Evolutionary conservation across 2,113 vertebrate genomes (phyloP), one percentile per base, ranked within the genome.

Genomic region (Steatornis caripensis): DNA sequence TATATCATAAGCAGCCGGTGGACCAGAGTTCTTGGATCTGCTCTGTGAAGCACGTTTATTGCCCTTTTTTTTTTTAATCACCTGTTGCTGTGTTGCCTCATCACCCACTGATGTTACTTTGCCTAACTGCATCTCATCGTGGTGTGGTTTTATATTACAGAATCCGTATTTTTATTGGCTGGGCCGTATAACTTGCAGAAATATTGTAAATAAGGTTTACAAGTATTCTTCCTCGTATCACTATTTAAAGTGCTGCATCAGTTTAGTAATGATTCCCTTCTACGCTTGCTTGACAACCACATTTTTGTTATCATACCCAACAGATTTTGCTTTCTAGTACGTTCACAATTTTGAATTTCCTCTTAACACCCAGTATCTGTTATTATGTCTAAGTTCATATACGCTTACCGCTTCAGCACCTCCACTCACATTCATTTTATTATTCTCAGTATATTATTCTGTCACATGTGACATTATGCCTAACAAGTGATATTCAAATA

Each of bases 211-310:
- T 75, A 69, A 91, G 51, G 60, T 79, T 96, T 92, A 84, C 53
- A 84, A 75, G 84, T 74, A 75, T 91, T 94, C 84, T 61, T 88
- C 26, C 60, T 91, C 39, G 16, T 55, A 84, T 55, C 55, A 64
- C 75, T 87, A 36, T 75, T 87, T 84, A 71, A 93, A 95, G 66
- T 77, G 71, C 74, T 84, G 77, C 72, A 81, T 92, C 91, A 81
- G 89, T 90, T 95, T 74, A 71, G 80, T 81, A 91, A 92, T 75
- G 90, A 89, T 76, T 94, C 91, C 91, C 94, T 78, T 78, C 86
- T 87, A 37, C 68, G 39, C 92, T 79, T 81, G 68, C 83, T 71
- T 94, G 95, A 96, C 83, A 93, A 81, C 81, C 41, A 54, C 68
- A 49, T 94, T 96, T 87, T 48, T 92, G 89, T 89, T 96, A 95